Evolutionary conservation across 2,797 vertebrate species (phyloP), one percentile per base, ranked within the genome.

Genomic region (Pipistrellus nathusii): DNA sequence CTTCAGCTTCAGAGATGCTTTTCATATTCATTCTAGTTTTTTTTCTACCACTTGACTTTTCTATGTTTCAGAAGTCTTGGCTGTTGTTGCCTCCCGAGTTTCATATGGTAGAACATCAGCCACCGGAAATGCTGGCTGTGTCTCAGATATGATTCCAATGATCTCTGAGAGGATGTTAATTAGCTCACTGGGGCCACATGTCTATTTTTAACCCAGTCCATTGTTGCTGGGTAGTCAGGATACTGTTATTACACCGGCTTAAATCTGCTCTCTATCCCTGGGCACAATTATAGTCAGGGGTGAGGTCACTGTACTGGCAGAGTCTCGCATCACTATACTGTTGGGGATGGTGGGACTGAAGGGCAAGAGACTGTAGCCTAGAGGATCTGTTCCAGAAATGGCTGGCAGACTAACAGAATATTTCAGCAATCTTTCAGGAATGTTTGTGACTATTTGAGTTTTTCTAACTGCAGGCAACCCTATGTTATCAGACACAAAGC

Each of bases 401-500:
- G 4, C 48, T 88, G 62, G 32, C 46, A 83, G 62, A 57, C 8
- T 59, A 62, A 64, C 27, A 84, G 25, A 35, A 53, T 77, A 85
- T 82, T 68, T 84, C 72, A 32, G 20, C 30, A 81, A 23, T 71
- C 68, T 55, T 48, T 18, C 30, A 92, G 41, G 32, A 53, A 48
- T 82, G 18, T 81, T 90, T 41, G 55, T 81, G 41, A 51, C 18
- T 35, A 73, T 25, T 85, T 35, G 5, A 88, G 51, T 68, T 90
- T 93, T 92, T n/a, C 73, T 55, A 92, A 46, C 14, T 88, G 27
- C 25, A n/a, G 86, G 44, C 72, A 88, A 76, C 55, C 51, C 46
- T 85, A 17, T 18, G 11, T 41, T 75, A n/a, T 88, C 23, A 90
- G 46, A 35, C 62, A 91, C n/a, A 69, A 87, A 85, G 6, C 55